phyloP scores from a whole-genome alignment of 1,140 invertebrate species.

The Stegodyphus mimosarum region DNA sequence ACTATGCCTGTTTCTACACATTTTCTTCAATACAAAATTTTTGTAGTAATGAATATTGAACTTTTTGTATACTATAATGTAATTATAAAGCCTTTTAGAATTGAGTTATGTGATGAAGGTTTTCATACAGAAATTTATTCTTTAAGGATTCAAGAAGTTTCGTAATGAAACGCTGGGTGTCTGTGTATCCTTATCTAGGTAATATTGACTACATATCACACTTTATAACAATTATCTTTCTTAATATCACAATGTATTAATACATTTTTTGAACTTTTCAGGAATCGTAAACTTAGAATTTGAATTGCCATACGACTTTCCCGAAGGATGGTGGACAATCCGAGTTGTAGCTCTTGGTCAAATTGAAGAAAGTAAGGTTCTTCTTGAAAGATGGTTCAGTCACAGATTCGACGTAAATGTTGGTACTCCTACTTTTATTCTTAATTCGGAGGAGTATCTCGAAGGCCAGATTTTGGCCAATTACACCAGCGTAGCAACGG shows the following conservation, averaged over 20 bases:
- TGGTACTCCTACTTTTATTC: conserved; percentile 57
- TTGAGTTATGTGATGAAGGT: too few species aligned
- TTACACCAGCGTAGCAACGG: conserved; percentile 61
- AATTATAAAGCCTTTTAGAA: too few species aligned
- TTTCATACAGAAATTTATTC: not conserved
- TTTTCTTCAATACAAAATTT: too few species aligned
- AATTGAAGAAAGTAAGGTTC: conserved; percentile 69
- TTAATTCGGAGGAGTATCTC: conserved; percentile 59
- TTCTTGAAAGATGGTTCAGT: conserved; percentile 70
- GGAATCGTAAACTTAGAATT: conserved; percentile 68
- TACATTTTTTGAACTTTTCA: conserved; percentile 65
- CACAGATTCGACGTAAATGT: conserved; percentile 63
- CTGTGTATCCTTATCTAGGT: conserved; percentile 70
- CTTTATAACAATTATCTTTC: not conserved
- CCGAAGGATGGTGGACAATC: conserved; percentile 71
- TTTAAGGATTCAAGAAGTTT: conserved; percentile 71
- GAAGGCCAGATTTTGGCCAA: conserved; percentile 62
- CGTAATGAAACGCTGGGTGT: conserved; percentile 71
- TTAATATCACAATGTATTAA: not conserved
- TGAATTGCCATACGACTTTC: conserved; percentile 67
- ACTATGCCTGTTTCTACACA: too few species aligned
- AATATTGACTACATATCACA: conserved; percentile 38
- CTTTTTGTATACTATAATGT: too few species aligned
- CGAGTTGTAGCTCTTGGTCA: conserved; percentile 69
- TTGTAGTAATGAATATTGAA: too few species aligned